Base-by-base conservation (phyloP, 2,888 invertebrate genomes). In the Cantharis lateralis region DNA sequence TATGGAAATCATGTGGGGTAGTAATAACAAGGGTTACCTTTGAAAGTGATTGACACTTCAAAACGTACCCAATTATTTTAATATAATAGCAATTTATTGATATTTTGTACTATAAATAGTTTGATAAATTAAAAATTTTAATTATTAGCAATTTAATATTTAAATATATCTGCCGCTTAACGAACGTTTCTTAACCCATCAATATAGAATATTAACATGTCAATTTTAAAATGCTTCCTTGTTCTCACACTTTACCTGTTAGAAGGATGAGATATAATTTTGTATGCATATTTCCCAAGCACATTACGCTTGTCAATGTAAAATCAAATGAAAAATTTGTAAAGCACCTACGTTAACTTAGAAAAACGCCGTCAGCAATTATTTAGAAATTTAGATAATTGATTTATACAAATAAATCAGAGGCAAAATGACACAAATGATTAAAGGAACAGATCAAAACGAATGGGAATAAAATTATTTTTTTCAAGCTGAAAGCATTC, bases 211-310 rank as follows among this genome's bases (percentile, higher is more conserved):
- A 76, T 76, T 74, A 74, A 77, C 77, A 48, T 75, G 78, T 78
- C 78, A 78, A 78, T 78, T 72, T 75, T 73, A 76, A 81, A 78
- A 80, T 80, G 75, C 80, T 81, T 78, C 79, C 80, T 79, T 78
- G 82, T 82, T 82, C 82, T 82, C 82, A 82, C 82, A 82, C 81
- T 82, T 77, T 70, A 68, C 62, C 18, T 66, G 62, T 18, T 63
- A 76, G 62, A 69, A 76, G 63, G 63, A 68, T 66, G 70, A 72
- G 75, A 78, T 76, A 61, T 73, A 72, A 77, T 77, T 77, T 73
- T 73, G 48, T 48, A n/a, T 48, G 5, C 20, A 68, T 48, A 62
- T 70, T 74, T 74, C 71, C 71, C 77, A 71, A 71, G 76, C 28
- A 71, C 74, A 77, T 76, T 73, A 76, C 32, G 66, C 74, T 26